Evolutionary conservation across 2,113 vertebrate genomes (phyloP), one percentile per base, ranked within the genome.

Genomic region (Pterocles burchelli): DNA sequence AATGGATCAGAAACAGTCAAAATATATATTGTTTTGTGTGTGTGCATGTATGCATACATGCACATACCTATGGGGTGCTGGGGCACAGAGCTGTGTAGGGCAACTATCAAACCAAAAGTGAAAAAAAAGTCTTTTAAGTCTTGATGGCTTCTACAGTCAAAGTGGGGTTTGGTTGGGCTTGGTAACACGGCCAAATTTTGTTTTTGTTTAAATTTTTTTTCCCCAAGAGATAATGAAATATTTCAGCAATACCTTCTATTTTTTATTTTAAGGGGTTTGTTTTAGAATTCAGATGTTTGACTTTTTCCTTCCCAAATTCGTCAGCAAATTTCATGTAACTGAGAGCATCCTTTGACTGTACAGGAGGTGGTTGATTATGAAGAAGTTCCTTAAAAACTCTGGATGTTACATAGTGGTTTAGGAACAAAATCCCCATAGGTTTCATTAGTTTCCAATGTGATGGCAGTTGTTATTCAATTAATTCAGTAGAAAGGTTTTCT

Each of bases 381-480:
- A 96, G 62, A 34, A 83, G 67, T 93, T 96, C 93, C 93, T 96
- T 95, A 91, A 88, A 97, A 97, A 67, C 71, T 90, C 62, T 76
- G 55, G 25, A 38, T 96, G 66, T 83, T 84, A 57, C 82, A 71
- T 54, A 71, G 95, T 84, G 34, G 68, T 90, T 97, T 91, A 95
- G 78, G 95, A 88, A 75, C 38, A 67, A 88, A 96, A 80, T 87
- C 38, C 25, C 59, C 41, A 21, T 68, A 71, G 71, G 85, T 94
- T 96, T 89, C 54, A 57, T 78, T 95, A 71, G 41, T 71, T 91
- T 96, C 80, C 97, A 80, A 91, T 96, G 76, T 89, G 92, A 95
- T 93, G 93, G 89, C 91, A 96, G 57, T 68, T 95, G 96, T 97
- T 92, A 79, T 85, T 94, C 55, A 66, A 94, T 96, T 86, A 94